phyloP scores from a whole-genome alignment of 2,888 invertebrate genomes.

The Meiosimyza platycephala region DNA sequence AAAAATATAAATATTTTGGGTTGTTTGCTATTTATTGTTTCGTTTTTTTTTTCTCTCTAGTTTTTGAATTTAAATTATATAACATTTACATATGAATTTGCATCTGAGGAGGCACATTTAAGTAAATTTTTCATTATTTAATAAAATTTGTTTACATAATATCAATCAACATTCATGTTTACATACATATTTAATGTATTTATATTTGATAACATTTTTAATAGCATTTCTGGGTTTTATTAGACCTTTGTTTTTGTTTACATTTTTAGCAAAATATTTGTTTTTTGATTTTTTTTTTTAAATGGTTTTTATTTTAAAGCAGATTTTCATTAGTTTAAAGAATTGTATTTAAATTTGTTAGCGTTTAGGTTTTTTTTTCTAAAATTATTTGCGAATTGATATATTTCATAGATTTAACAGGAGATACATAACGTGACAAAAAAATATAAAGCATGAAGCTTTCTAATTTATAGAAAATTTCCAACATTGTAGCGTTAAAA shows the following conservation, averaged over 20 bases:
- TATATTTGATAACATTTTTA: constrained; percentile 23
- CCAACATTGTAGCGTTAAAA: too few relatives aligned
- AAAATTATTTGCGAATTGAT: too few relatives aligned
- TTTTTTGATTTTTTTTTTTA: not conserved
- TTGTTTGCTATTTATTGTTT: not conserved
- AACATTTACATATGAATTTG: constrained; percentile 28
- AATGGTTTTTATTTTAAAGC: not conserved
- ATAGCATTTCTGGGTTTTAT: constrained; percentile 29
- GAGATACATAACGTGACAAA: too few relatives aligned
- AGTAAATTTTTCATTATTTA: constrained; percentile 26
- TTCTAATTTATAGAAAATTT: too few relatives aligned
- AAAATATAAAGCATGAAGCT: too few relatives aligned
- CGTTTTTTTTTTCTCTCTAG: not conserved
- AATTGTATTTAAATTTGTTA: not conserved
- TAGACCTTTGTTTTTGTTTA: constrained; percentile 5
- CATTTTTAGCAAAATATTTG: constrained; percentile 49
- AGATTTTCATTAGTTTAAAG: not conserved
- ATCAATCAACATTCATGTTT: constrained; percentile 33
- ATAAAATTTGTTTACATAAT: constrained; percentile 30
- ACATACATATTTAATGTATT: constrained; percentile 19
- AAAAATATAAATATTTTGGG: not conserved
- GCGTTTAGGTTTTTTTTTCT: not conserved
- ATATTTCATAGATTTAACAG: too few relatives aligned
- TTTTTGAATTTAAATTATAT: not conserved
- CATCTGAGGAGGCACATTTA: constrained; percentile 44